These are phyloP conservation scores for Incurvaria masculella DNA, from an alignment of 2,888 invertebrate species.

Conservation along the genomic window DNA sequence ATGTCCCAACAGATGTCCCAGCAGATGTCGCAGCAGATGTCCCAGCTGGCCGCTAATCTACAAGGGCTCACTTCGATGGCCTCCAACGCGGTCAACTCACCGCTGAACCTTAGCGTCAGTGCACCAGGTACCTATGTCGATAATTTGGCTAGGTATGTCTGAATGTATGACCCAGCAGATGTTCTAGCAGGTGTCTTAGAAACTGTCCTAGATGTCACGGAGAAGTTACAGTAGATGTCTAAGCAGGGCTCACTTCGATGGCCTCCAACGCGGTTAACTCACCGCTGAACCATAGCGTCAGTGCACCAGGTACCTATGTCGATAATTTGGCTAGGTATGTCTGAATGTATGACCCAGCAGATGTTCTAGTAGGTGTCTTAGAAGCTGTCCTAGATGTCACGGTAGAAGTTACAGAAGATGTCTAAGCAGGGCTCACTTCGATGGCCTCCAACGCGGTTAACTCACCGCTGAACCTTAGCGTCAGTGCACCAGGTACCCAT, in stretches of 20 bases:
- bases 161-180: too few relatives aligned
- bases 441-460: conserved; percentile 53
- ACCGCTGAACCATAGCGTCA: conserved; percentile 80
- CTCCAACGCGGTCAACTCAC: conserved; percentile 71
- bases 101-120: conserved; percentile 79
- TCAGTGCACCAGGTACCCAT: too few relatives aligned
- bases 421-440: conserved; percentile 53
- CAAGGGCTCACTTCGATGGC: conserved; percentile 77
- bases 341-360: too few relatives aligned
- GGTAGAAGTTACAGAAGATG: conserved; percentile 26
- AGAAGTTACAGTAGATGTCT: too few relatives aligned
- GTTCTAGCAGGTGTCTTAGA: conserved; percentile 16
- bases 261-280: conserved; percentile 72
- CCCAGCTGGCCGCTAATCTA: conserved; percentile 61
- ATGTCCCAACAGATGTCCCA: conserved; percentile 59
- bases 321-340: too few relatives aligned
- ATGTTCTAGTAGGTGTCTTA: too few relatives aligned
- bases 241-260: conserved; percentile 72
- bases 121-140: conserved; percentile 37
- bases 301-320: conserved; percentile 45
- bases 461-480: conserved; percentile 22
- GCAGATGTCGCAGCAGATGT: conserved; percentile 53
- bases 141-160: too few relatives aligned
- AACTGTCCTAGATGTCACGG: conserved; percentile 40
- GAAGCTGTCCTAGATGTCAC: conserved; percentile 36